These are phyloP conservation scores for Cyanistes caeruleus DNA, from an alignment of 2,113 vertebrate genomes.

Conservation along the genomic window DNA sequence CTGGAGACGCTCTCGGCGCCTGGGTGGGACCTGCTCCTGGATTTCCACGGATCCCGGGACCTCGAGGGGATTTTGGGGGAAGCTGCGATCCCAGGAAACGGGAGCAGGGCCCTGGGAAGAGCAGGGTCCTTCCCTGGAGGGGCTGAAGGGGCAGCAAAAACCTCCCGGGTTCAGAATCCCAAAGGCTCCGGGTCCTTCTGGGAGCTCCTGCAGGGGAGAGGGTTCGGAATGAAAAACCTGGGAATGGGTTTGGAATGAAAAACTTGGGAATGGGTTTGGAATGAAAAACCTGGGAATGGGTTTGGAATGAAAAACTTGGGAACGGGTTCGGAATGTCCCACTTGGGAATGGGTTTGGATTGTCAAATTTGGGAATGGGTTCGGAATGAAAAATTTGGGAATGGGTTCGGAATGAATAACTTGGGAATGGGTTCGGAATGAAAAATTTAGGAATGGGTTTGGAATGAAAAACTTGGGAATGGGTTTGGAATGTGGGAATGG, in stretches of 20 bases:
- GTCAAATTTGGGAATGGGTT: no score
- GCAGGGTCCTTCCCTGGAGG: no score
- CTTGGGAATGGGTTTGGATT: no score
- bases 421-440: no score
- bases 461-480: no score
- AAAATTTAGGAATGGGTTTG: no score
- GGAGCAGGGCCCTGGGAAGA: not conserved
- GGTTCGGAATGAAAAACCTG: not conserved
- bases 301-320: not conserved
- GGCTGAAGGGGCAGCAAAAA: not conserved
- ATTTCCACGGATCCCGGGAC: rapidly evolving
- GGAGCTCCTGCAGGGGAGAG: rapidly evolving
- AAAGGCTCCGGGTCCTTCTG: rapidly evolving
- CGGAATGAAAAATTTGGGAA: no score
- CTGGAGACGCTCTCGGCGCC: not conserved
- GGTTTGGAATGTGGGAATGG: no score
- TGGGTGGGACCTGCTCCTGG: rapidly evolving
- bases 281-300: not conserved
- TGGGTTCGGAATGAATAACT: no score
- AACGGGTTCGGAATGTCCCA: not conserved
- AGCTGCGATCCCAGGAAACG: not conserved
- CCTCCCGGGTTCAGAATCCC: not conserved
- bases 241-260: not conserved
- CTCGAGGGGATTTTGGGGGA: not conserved
- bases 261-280: no score